Evolutionary conservation across 1,140 invertebrate species (phyloP).

Genomic region (Conus betulinus): DNA sequence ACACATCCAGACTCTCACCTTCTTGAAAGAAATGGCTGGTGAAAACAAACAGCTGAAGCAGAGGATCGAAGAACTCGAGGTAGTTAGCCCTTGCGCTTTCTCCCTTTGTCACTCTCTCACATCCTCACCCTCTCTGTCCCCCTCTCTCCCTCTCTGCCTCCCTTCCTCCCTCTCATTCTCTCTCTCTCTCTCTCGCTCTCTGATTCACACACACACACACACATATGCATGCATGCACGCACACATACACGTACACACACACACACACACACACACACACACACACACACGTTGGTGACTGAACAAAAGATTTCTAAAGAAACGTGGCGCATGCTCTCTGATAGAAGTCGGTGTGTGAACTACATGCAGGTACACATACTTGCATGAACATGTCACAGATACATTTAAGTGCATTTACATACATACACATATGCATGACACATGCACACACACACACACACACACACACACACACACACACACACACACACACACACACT

Average conservation of each 20-base stretch:
- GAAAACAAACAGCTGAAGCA: constrained; percentile 70
- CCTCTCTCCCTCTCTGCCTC: no score
- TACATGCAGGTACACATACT: no score
- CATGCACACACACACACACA: no score
- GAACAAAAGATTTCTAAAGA: no score
- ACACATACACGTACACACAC: not conserved
- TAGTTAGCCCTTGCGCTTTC: constrained; percentile 19
- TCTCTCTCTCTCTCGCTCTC: no score
- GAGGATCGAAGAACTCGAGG: constrained; percentile 67
- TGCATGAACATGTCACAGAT: no score
- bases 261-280: not conserved
- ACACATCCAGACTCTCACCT: constrained; percentile 70
- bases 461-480: not conserved
- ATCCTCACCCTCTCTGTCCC: no score
- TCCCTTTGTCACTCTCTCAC: no score
- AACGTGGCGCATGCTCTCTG: no score
- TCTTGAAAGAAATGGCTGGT: constrained; percentile 70
- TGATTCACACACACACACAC: not conserved
- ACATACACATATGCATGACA: not conserved
- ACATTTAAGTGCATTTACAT: not conserved
- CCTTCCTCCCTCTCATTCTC: no score
- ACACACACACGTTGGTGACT: no score
- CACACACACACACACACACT: not conserved
- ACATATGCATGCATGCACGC: not conserved
- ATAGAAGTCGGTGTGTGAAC: no score